phyloP scores from a whole-genome alignment of 2,113 vertebrate species.

The Ameiurus melas region DNA sequence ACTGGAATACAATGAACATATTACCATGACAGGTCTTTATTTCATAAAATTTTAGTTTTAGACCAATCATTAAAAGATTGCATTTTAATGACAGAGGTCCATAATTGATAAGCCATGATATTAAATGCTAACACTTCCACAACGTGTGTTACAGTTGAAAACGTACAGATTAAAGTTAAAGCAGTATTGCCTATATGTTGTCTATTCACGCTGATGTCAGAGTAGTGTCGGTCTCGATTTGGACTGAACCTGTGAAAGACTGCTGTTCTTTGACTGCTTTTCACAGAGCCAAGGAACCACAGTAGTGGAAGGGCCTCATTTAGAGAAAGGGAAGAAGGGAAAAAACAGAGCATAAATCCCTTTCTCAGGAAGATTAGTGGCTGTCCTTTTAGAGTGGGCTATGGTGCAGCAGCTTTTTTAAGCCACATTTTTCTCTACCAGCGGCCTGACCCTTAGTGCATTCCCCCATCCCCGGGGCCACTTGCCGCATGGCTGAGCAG shows the following conservation, averaged over 20 bases:
- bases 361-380: slow-evolving; percentile 81
- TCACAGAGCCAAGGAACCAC: slow-evolving; percentile 60
- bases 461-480: slow-evolving; percentile 54
- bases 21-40: background rate
- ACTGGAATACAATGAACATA: background rate
- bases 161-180: background rate
- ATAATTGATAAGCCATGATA: background rate
- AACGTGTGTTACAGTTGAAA: background rate
- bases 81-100: background rate
- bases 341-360: slow-evolving; percentile 65
- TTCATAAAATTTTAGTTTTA: background rate
- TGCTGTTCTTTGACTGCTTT: slow-evolving; percentile 40
- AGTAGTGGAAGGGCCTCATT: slow-evolving; percentile 71
- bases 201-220: background rate
- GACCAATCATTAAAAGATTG: background rate
- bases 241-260: slow-evolving; percentile 38
- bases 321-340: slow-evolving; percentile 55
- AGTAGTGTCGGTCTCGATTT: background rate
- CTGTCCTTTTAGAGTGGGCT: slow-evolving; percentile 70
- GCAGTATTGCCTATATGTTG: background rate
- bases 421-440: slow-evolving; percentile 78
- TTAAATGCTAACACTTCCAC: background rate
- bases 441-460: slow-evolving; percentile 68
- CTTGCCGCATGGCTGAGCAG: slow-evolving; percentile 49
- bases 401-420: slow-evolving; percentile 64